phyloP scores from a whole-genome alignment of 2,888 invertebrate species.

The Baronia brevicornis region DNA sequence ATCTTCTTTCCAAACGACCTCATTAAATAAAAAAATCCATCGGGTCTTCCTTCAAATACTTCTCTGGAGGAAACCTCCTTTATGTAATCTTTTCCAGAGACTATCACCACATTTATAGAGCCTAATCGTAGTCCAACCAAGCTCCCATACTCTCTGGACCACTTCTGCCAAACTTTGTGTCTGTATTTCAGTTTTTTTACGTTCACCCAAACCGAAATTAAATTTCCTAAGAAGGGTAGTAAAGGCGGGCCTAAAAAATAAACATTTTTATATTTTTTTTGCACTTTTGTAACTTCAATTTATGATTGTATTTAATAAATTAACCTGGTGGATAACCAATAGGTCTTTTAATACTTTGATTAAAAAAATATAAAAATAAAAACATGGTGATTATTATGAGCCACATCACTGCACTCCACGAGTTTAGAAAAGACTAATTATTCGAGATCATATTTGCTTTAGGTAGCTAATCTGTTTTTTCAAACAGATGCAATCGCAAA shows the following conservation, averaged over 20 bases:
- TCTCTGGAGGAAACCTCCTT: slow-evolving; percentile 78
- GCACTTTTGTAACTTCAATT: too few relatives aligned
- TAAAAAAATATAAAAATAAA: slow-evolving; percentile 20
- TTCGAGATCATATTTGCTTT: slow-evolving; percentile 8
- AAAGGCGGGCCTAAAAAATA: slow-evolving; percentile 44
- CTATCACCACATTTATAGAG: slow-evolving; percentile 74
- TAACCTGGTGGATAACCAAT: slow-evolving; percentile 31
- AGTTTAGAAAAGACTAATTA: slow-evolving; percentile 5
- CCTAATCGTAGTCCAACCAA: slow-evolving; percentile 81
- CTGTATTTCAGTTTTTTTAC: slow-evolving; percentile 46
- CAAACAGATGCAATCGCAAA: slow-evolving; percentile 16
- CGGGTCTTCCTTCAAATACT: slow-evolving; percentile 82
- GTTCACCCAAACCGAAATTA: slow-evolving; percentile 44
- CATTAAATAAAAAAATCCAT: slow-evolving; percentile 81
- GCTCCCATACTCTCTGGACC: slow-evolving; percentile 77
- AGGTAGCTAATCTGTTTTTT: slow-evolving; percentile 11
- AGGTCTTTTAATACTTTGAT: slow-evolving; percentile 20
- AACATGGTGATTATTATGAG: slow-evolving; percentile 21
- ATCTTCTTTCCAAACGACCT: slow-evolving; percentile 81
- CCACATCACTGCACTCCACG: slow-evolving; percentile 24
- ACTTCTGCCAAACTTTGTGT: slow-evolving; percentile 77
- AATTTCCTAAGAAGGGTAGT: slow-evolving; percentile 53
- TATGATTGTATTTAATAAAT: too few relatives aligned
- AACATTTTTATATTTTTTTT: too few relatives aligned
- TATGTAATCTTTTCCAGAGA: slow-evolving; percentile 77